phyloP scores from a whole-genome alignment of 2,888 invertebrate genomes.

The Dryomyza anilis region DNA sequence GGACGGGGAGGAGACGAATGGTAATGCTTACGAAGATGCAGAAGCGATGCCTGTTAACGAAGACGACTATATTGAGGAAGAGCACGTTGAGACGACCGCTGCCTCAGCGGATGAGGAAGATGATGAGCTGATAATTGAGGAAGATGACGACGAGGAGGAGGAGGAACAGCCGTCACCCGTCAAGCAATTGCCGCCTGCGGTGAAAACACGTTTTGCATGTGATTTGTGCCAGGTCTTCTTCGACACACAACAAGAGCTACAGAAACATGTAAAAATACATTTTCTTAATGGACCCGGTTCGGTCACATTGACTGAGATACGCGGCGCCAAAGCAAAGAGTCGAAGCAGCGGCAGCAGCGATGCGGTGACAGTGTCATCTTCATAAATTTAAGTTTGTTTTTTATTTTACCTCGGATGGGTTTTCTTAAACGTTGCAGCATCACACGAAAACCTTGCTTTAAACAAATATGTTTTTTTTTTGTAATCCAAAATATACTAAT shows the following conservation, averaged over 20 bases:
- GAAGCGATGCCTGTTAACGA: too few species aligned
- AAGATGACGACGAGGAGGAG: neutral
- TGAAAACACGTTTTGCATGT: conserved; percentile 54
- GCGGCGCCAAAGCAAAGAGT: conserved; percentile 37
- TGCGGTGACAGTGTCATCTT: conserved; percentile 37
- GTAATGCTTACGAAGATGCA: neutral
- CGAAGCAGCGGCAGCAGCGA: conserved; percentile 40
- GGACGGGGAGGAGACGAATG: conserved; percentile 3
- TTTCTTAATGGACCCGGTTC: conserved; percentile 59
- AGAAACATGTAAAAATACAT: conserved; percentile 60
- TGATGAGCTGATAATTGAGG: neutral
- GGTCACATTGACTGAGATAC: conserved; percentile 48
- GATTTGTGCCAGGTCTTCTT: conserved; percentile 61
- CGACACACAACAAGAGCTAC: conserved; percentile 56
- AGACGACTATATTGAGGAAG: conserved; percentile 1
- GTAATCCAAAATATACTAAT: neutral
- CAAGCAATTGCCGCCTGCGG: conserved; percentile 17
- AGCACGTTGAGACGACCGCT: neutral
- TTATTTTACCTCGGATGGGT: too few species aligned
- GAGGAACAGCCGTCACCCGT: conserved; percentile 7
- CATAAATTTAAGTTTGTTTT: conserved; percentile 14
- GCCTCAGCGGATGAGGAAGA: neutral
- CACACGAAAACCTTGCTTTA: too few species aligned
- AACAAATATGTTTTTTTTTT: neutral
- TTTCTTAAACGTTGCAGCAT: too few species aligned